Conservation (phyloP, 2,888 invertebrate genomes). For the Hydroisotoma schaefferi region DNA sequence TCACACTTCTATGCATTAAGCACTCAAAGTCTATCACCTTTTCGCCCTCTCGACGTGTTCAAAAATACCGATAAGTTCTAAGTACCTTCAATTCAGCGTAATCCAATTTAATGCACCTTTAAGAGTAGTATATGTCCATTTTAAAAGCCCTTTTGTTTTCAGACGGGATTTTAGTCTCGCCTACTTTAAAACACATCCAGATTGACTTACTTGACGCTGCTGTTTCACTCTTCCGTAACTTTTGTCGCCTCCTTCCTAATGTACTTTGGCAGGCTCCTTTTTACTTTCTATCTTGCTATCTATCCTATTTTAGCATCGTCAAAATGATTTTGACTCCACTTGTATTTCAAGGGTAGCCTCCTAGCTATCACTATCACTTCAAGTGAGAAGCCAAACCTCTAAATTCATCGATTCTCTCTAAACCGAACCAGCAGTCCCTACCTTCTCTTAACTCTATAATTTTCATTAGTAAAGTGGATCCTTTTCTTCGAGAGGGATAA, state of each 20-base stretch:
- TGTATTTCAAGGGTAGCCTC: too few relatives aligned
- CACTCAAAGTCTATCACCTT: not conserved
- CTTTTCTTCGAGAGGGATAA: constrained; percentile 3
- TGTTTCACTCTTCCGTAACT: not conserved
- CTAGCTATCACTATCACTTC: too few relatives aligned
- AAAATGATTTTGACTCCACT: too few relatives aligned
- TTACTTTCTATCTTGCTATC: not conserved
- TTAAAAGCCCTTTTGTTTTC: constrained; percentile 5
- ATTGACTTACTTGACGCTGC: too few relatives aligned
- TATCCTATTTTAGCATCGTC: not conserved
- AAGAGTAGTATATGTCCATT: not conserved
- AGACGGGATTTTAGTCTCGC: not conserved
- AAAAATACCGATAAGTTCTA: not conserved
- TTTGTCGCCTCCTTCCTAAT: not conserved
- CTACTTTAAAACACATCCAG: not conserved
- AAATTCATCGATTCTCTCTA: not conserved
- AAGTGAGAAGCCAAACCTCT: not conserved
- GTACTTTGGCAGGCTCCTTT: not conserved
- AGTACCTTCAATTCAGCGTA: not conserved
- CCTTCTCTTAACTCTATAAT: constrained; percentile 12
- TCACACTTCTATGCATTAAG: not conserved
- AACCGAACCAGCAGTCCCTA: not conserved
- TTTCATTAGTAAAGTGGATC: constrained; percentile 15
- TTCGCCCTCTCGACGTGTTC: constrained; percentile 8
- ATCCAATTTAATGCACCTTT: not conserved